phyloP scores from a whole-genome alignment of 1,140 invertebrate species.

The Drosophila simulans region DNA sequence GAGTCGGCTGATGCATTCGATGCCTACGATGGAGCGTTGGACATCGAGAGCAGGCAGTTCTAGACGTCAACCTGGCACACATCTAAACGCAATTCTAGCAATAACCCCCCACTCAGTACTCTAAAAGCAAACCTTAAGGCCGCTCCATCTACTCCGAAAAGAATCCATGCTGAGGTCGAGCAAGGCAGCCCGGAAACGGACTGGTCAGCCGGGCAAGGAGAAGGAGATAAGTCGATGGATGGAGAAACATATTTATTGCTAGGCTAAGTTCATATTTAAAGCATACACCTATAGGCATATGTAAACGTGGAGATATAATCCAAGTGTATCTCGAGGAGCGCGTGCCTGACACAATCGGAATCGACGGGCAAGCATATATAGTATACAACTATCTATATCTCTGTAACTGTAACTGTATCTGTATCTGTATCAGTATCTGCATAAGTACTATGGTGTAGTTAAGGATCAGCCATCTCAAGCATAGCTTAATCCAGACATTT shows the following conservation, averaged over 20 bases:
- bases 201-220: slow-evolving; percentile 12
- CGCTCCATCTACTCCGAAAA: slow-evolving; percentile 7
- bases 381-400: slow-evolving; percentile 34
- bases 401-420: slow-evolving; percentile 19
- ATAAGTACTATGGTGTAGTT: slow-evolving; percentile 31
- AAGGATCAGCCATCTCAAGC: slow-evolving; percentile 60
- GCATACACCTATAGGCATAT: slow-evolving; percentile 51
- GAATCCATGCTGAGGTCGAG: slow-evolving; percentile 40
- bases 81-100: slow-evolving; percentile 73
- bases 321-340: slow-evolving; percentile 51
- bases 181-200: background rate
- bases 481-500: slow-evolving; percentile 60
- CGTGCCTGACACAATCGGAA: slow-evolving; percentile 51
- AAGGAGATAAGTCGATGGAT: slow-evolving; percentile 18
- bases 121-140: background rate
- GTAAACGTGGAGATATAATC: slow-evolving; percentile 41
- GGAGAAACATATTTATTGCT: slow-evolving; percentile 70
- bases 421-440: slow-evolving; percentile 10
- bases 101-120: slow-evolving; percentile 29
- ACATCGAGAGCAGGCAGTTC: slow-evolving; percentile 59
- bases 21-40: slow-evolving; percentile 50
- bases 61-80: slow-evolving; percentile 35
- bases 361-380: slow-evolving; percentile 9
- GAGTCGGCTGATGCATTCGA: slow-evolving; percentile 17
- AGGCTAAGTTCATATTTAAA: slow-evolving; percentile 73